Conservation (phyloP, 2,797 vertebrate genomes). For the Bryconaethiops microstoma region DNA sequence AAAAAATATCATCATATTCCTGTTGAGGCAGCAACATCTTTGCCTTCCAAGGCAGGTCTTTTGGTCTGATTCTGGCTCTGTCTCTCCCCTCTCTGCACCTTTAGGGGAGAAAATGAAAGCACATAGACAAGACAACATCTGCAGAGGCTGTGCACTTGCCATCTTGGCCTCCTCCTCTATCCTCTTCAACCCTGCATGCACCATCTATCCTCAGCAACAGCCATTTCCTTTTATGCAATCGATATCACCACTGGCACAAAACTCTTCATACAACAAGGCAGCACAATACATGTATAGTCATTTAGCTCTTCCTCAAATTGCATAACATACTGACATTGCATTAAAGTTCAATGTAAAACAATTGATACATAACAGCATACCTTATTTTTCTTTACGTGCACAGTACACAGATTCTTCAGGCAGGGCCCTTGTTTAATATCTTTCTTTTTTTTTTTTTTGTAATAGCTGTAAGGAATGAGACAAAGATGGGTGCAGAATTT, state of each 20-base stretch:
- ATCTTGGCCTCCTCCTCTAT: conserved; percentile 69
- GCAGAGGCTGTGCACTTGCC: conserved; percentile 66
- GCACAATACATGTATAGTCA: conserved; percentile 54
- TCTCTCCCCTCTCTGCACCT: conserved; percentile 50
- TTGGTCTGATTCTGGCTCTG: conserved; percentile 21
- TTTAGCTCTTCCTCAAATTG: conserved; percentile 64
- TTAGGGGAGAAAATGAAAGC: conserved; percentile 58
- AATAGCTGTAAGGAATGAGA: conserved; percentile 82
- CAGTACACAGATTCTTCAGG: conserved; percentile 82
- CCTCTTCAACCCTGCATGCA: conserved; percentile 63
- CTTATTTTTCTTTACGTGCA: conserved; percentile 81
- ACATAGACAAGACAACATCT: conserved; percentile 59
- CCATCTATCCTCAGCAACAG: conserved; percentile 61
- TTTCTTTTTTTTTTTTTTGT: conserved; percentile 64
- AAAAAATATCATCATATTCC: conserved; percentile 29
- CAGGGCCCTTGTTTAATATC: conserved; percentile 71
- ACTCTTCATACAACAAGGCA: conserved; percentile 62
- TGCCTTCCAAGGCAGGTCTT: conserved; percentile 48
- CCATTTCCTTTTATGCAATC: conserved; percentile 51
- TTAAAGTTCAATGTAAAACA: conserved; percentile 73
- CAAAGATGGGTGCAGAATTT: conserved; percentile 94
- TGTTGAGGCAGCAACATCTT: conserved; percentile 46
- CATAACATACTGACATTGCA: conserved; percentile 64
- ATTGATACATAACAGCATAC: conserved; percentile 77
- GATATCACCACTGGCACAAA: conserved; percentile 65